Conservation (phyloP, 2,797 vertebrate species). For the Rallus crepitans region DNA sequence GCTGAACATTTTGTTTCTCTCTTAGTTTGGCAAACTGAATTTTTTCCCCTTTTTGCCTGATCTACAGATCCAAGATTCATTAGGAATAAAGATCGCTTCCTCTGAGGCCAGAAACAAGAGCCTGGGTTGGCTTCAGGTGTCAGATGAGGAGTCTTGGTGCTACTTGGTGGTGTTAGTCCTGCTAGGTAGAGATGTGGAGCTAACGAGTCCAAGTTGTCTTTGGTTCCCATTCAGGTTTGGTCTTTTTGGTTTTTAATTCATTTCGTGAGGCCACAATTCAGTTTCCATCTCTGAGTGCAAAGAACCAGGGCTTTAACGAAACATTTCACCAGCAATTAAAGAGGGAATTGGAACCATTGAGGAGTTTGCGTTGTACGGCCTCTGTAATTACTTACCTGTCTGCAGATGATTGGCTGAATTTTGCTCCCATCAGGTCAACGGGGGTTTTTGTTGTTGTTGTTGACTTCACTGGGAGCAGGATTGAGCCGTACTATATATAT, state of each 20-base stretch:
- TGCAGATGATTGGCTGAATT: slow-evolving; percentile 70
- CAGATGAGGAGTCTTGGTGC: slow-evolving; percentile 46
- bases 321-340: slow-evolving; percentile 77
- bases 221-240: slow-evolving; percentile 55
- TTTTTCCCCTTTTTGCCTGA: slow-evolving; percentile 24
- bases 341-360: slow-evolving; percentile 71
- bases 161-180: slow-evolving; percentile 24
- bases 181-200: slow-evolving; percentile 5
- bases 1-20: not conserved
- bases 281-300: slow-evolving; percentile 72
- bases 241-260: slow-evolving; percentile 27
- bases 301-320: slow-evolving; percentile 66
- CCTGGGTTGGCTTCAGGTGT: slow-evolving; percentile 39
- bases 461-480: slow-evolving; percentile 63
- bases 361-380: slow-evolving; percentile 76
- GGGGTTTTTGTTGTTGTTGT: slow-evolving; percentile 28
- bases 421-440: slow-evolving; percentile 63
- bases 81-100: slow-evolving; percentile 39
- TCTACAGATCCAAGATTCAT: slow-evolving; percentile 45
- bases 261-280: slow-evolving; percentile 48
- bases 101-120: slow-evolving; percentile 42
- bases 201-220: slow-evolving; percentile 31
- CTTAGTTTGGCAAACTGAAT: slow-evolving; percentile 5
- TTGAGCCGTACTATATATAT: slow-evolving; percentile 72
- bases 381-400: slow-evolving; percentile 79